phyloP scores from a whole-genome alignment of 2,888 invertebrate species.

The Phengaris arion region DNA sequence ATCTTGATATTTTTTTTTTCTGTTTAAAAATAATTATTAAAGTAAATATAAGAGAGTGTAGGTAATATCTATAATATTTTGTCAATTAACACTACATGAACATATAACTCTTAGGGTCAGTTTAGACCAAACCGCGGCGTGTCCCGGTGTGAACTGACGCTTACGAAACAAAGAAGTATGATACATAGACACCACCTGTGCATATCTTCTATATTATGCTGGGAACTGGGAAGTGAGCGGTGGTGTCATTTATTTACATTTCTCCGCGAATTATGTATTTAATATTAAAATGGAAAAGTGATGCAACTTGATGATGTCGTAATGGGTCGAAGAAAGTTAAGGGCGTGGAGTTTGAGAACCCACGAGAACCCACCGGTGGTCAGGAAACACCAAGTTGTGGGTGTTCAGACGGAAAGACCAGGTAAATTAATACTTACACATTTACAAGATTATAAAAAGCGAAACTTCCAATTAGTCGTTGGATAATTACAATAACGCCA shows the following conservation, averaged over 20 bases:
- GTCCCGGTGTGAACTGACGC: background rate
- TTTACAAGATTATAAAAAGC: background rate
- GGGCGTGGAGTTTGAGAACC: background rate
- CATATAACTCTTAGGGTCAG: too few relatives aligned
- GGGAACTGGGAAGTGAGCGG: background rate
- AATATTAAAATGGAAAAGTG: background rate
- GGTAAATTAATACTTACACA: background rate
- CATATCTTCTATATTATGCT: background rate
- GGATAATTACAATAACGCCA: too few relatives aligned
- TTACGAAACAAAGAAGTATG: background rate
- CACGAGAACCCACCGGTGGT: too few relatives aligned
- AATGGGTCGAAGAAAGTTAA: background rate
- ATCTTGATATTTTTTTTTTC: too few relatives aligned
- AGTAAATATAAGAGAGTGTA: too few relatives aligned
- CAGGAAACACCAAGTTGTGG: background rate
- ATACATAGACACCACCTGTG: background rate
- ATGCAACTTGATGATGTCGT: background rate
- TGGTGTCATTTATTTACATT: background rate
- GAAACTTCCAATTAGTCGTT: too few relatives aligned
- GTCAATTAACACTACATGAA: too few relatives aligned
- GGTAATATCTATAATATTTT: too few relatives aligned
- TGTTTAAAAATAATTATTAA: too few relatives aligned
- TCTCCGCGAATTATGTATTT: slow-evolving; percentile 5
- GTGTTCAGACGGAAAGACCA: background rate
- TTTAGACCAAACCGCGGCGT: too few relatives aligned